These are phyloP conservation scores for Motacilla alba DNA, from an alignment of 2,113 vertebrate species.

Conservation along the genomic window DNA sequence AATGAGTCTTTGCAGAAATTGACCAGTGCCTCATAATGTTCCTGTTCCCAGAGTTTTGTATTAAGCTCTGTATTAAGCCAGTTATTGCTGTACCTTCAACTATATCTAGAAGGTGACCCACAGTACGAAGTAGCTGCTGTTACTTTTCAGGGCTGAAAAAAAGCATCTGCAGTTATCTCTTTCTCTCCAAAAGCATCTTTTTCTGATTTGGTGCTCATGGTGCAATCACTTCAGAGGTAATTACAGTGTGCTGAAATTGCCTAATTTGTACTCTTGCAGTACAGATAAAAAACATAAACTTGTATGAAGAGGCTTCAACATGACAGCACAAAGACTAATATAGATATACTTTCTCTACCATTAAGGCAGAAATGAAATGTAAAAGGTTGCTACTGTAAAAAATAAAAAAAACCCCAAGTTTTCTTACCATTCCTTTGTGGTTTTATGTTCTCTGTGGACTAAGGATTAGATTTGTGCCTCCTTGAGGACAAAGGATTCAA, in stretches of 20 bases:
- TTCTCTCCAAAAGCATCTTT: not conserved
- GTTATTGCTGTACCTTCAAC: not conserved
- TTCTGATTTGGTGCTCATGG: not conserved
- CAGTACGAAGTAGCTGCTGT: not conserved
- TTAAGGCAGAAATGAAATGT: not conserved
- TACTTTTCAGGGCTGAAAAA: not conserved
- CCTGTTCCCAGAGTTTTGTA: not conserved
- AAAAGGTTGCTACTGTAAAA: not conserved
- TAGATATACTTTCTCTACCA: not conserved
- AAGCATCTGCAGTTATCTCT: not conserved
- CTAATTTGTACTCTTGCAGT: not conserved
- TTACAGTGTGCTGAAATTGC: not conserved
- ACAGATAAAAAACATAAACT: not conserved
- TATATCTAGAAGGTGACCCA: not conserved
- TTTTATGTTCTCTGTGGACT: not conserved
- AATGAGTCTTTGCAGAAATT: not conserved
- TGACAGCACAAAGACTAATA: not conserved
- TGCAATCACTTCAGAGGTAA: not conserved
- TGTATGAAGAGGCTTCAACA: not conserved
- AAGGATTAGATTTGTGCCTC: not conserved
- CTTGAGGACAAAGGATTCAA: not conserved
- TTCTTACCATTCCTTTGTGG: not conserved
- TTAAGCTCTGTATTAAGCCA: not conserved
- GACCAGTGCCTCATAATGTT: not conserved
- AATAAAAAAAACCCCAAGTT: fast-evolving